A percentile compares a stretch with the other conserved stretches of the same genome.
Evolutionary conservation across 2,113 vertebrate species (phyloP).

Genomic region (Chauna torquata): DNA sequence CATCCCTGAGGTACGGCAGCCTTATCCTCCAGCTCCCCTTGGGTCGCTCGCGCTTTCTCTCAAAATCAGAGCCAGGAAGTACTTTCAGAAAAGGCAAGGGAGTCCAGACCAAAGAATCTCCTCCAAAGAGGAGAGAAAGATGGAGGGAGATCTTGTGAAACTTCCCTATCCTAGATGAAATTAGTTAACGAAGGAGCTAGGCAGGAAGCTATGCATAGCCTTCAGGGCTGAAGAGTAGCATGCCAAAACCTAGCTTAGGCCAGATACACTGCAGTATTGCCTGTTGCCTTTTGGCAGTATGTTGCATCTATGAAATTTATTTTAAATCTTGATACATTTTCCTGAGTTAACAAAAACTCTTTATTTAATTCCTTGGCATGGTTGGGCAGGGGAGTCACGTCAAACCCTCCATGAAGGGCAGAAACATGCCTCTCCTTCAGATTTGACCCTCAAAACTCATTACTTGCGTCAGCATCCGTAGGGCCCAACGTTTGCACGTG

Average conservation of each 20-base stretch:
- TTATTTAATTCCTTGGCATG: background rate
- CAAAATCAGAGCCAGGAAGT: background rate
- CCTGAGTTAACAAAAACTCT: background rate
- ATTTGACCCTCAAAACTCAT: slow-evolving; percentile 43
- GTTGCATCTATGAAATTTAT: background rate
- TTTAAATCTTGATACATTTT: background rate
- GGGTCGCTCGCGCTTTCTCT: background rate
- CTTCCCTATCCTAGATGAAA: background rate
- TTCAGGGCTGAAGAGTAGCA: background rate
- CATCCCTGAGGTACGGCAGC: background rate
- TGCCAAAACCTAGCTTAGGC: background rate
- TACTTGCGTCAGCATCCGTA: background rate
- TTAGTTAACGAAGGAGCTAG: background rate
- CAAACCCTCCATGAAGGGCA: background rate
- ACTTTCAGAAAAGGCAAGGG: background rate
- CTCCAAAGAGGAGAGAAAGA: background rate
- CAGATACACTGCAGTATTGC: background rate
- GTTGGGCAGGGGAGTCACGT: background rate
- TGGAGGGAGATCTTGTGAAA: background rate
- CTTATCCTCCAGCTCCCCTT: background rate
- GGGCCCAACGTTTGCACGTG: background rate
- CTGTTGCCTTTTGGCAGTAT: background rate
- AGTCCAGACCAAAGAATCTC: background rate
- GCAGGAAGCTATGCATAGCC: background rate
- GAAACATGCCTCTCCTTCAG: slow-evolving; percentile 30